phyloP scores from a whole-genome alignment of 2,888 invertebrate genomes.

The Orthonevra nobilis region DNA sequence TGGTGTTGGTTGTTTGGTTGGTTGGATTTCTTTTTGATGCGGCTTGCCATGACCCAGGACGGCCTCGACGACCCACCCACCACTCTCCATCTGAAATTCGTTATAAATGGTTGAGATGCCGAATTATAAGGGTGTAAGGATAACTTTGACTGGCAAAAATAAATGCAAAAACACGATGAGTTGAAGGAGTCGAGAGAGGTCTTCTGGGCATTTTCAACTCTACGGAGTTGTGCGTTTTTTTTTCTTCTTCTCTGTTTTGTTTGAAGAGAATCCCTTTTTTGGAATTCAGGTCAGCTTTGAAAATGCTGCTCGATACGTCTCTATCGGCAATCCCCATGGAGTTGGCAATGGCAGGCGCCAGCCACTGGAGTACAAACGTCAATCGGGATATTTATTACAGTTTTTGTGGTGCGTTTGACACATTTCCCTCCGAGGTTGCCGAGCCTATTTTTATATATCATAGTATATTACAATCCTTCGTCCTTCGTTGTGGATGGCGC shows the following conservation, averaged over 20 bases:
- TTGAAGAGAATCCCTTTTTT: constrained; percentile 41
- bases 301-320: constrained; percentile 45
- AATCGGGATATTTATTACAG: constrained; percentile 68
- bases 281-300: constrained; percentile 66
- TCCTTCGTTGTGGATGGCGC: background rate
- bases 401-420: constrained; percentile 64
- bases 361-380: constrained; percentile 47
- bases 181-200: constrained; percentile 53
- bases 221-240: too few species aligned
- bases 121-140: constrained; percentile 49
- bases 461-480: constrained; percentile 61
- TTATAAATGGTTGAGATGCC: constrained; percentile 67
- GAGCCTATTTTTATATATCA: constrained; percentile 50
- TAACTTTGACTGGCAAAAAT: constrained; percentile 4
- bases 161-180: constrained; percentile 38
- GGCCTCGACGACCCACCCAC: background rate
- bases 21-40: constrained; percentile 44
- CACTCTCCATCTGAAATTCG: constrained; percentile 22
- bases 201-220: constrained; percentile 49
- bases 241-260: constrained; percentile 19
- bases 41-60: constrained; percentile 20
- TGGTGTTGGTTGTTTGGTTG: constrained; percentile 7
- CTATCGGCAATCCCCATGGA: constrained; percentile 50
- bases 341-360: constrained; percentile 46
- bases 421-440: constrained; percentile 20